Evolutionary conservation across 2,113 vertebrate species (phyloP), one percentile per base, ranked within the genome.

Genomic region (Salvelinus namaycush): DNA sequence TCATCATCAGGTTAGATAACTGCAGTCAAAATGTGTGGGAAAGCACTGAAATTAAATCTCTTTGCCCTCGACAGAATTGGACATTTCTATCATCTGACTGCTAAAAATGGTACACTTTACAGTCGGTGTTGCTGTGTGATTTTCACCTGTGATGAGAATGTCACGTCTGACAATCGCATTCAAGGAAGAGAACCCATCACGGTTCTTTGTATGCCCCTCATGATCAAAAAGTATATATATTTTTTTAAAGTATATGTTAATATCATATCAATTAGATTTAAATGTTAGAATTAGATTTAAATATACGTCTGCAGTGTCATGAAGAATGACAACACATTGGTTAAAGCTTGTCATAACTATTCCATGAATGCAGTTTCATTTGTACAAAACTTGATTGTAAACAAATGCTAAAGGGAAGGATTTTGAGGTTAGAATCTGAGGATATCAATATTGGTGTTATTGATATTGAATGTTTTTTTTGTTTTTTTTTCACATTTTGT

Each of bases 371-470:
- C 8, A 44, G 39, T 44, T 44, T 44, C 9, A 2, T 44, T 44
- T 11, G 39, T 44, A 44, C 39, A 44, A 44, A 1, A 44, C 9
- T 62, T 51, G 4, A 77, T 44, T 44, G 39, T 11, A 3, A 44
- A 44, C 39, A 11, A 44, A 44, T 68, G 1, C 26, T 71, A 3
- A 66, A 68, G 14, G 11, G 75, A 12, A 65, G 6, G 34, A 69
- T 59, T 44, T 44, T 44, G 39, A 44, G 62, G 6, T 7, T 66
- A 72, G 8, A 64, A 51, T 72, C 9, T 67, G 31, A 79, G 27
- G 2, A 57, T 72, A 57, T 84, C 81, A 81, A 81, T 90, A 85
- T 86, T 84, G 84, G 72, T 80, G 9, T 70, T 70, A 26, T 26
- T 26, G 26, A 26, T 26, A 26, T 26, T 1, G 26, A 26, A 26